Evolutionary conservation across 2,888 invertebrate genomes (phyloP).

Genomic region (Dorcus parallelipipedus): DNA sequence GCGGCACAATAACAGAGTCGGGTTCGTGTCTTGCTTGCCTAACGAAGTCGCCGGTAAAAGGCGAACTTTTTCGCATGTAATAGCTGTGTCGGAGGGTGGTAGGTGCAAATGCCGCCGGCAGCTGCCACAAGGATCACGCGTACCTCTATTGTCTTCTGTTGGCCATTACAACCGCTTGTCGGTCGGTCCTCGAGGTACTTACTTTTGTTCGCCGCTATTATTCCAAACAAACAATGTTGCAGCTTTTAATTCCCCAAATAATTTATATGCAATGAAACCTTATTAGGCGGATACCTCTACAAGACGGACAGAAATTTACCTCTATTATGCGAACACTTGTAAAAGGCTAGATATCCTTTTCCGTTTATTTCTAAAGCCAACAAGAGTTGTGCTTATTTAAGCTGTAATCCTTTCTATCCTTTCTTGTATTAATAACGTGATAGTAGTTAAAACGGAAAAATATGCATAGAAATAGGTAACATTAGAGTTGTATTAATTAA

Average conservation of each 20-base stretch:
- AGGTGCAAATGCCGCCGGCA: constrained; percentile 13
- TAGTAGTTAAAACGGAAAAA: too few relatives aligned
- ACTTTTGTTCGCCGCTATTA: constrained; percentile 15
- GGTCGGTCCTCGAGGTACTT: constrained; percentile 15
- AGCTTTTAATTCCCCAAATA: not conserved
- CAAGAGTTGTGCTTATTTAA: too few relatives aligned
- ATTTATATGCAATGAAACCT: too few relatives aligned
- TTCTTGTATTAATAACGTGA: too few relatives aligned
- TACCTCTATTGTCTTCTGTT: constrained; percentile 13
- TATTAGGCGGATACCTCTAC: too few relatives aligned
- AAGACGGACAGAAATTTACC: too few relatives aligned
- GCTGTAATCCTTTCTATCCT: too few relatives aligned
- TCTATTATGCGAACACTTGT: too few relatives aligned
- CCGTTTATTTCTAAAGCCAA: too few relatives aligned
- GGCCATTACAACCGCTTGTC: constrained; percentile 19
- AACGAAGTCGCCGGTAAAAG: constrained; percentile 13
- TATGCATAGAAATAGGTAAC: too few relatives aligned
- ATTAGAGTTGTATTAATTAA: too few relatives aligned
- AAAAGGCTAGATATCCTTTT: too few relatives aligned
- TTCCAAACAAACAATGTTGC: constrained; percentile 21
- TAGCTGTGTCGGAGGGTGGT: constrained; percentile 8
- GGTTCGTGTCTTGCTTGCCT: constrained; percentile 12
- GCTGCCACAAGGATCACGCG: constrained; percentile 13
- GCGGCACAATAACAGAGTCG: constrained; percentile 21
- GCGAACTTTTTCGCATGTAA: constrained; percentile 1